Evolutionary conservation across 2,888 invertebrate genomes (phyloP).

Genomic region (Stenurella melanura): DNA sequence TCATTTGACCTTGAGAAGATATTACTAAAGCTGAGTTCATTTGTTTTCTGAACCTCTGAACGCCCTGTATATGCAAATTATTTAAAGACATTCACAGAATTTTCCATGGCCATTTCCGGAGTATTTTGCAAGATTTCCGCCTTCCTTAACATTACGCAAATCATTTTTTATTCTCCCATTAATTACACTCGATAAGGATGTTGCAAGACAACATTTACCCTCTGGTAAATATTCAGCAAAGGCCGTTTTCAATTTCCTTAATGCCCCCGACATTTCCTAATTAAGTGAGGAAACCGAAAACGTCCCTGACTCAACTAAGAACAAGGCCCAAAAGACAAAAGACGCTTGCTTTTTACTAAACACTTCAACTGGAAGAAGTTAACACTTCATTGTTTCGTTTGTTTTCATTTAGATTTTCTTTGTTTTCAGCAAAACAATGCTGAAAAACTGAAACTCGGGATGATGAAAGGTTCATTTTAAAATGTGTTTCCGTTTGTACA

Average conservation of each 20-base stretch:
- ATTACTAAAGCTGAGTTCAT: too few species aligned
- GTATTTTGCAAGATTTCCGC: too few species aligned
- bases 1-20: too few species aligned
- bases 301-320: slow-evolving; percentile 43
- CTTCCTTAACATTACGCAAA: too few species aligned
- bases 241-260: slow-evolving; percentile 51
- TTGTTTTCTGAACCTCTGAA: too few species aligned
- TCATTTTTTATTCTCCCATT: background rate
- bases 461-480: slow-evolving; percentile 36
- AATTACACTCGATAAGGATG: slow-evolving; percentile 18
- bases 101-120: too few species aligned
- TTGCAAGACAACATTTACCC: slow-evolving; percentile 31
- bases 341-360: slow-evolving; percentile 62
- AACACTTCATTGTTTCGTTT: slow-evolving; percentile 66
- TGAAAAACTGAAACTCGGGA: slow-evolving; percentile 18
- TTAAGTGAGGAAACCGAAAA: slow-evolving; percentile 53
- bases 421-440: slow-evolving; percentile 53
- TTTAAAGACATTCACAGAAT: too few species aligned
- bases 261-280: slow-evolving; percentile 50
- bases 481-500: slow-evolving; percentile 32
- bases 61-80: too few species aligned
- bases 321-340: slow-evolving; percentile 54
- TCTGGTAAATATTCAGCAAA: slow-evolving; percentile 28
- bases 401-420: slow-evolving; percentile 53
- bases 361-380: slow-evolving; percentile 69